Conservation (phyloP, 2,888 invertebrate genomes). For the Tachina fera region DNA sequence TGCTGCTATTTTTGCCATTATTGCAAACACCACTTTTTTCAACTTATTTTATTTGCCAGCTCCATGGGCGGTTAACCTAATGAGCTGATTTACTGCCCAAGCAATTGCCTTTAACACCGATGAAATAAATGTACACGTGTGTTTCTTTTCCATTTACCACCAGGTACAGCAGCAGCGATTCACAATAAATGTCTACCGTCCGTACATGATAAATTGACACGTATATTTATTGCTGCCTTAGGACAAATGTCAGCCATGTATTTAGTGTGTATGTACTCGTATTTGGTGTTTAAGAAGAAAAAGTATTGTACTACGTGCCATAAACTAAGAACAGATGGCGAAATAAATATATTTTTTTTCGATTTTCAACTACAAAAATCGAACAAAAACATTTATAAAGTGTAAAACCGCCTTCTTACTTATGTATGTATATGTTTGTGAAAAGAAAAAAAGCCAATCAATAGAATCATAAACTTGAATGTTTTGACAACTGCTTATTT, state of each 20-base stretch:
- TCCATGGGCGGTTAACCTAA: constrained; percentile 75
- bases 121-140: constrained; percentile 8
- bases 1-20: constrained; percentile 19
- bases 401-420: neutral
- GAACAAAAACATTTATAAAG: constrained; percentile 2
- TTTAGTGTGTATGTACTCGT: constrained; percentile 16
- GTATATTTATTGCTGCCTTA: constrained; percentile 80
- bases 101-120: constrained; percentile 69
- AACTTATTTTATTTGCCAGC: constrained; percentile 15
- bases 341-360: neutral
- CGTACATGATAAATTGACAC: constrained; percentile 79
- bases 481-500: constrained; percentile 41
- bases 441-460: constrained; percentile 34
- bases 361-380: neutral
- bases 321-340: constrained; percentile 4
- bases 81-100: constrained; percentile 80
- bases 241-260: constrained; percentile 76
- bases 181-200: constrained; percentile 41
- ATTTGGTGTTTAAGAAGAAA: constrained; percentile 24
- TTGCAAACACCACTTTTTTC: neutral
- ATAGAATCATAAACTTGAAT: constrained; percentile 42
- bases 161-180: constrained; percentile 46
- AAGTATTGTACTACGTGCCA: constrained; percentile 64
- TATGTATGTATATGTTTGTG: neutral
- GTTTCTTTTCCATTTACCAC: constrained; percentile 19